Conservation (phyloP, 92 coral and sea anemone genomes). For the Zoanthus gigantus region DNA sequence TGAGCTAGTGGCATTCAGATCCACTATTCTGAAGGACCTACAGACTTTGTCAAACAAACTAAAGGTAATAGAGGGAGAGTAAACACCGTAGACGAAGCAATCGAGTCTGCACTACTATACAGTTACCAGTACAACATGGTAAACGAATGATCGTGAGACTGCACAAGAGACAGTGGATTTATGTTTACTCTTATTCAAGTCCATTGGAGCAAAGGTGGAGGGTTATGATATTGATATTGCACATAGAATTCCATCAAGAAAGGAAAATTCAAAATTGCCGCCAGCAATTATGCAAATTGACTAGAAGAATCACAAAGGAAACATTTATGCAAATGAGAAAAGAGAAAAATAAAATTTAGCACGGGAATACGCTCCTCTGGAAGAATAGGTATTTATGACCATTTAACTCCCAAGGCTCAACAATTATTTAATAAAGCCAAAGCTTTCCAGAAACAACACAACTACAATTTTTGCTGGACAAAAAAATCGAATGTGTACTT, state of each 20-base stretch:
- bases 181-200: slow-evolving; percentile 35
- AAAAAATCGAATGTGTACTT: slow-evolving; percentile 14
- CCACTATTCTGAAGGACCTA: neutral
- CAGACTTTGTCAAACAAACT: slow-evolving; percentile 25
- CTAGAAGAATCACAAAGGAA: neutral
- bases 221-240: slow-evolving; percentile 42
- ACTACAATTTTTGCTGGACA: slow-evolving; percentile 51
- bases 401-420: slow-evolving; percentile 45
- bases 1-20: neutral
- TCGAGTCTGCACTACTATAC: slow-evolving; percentile 37
- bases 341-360: no score
- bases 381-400: slow-evolving; percentile 45
- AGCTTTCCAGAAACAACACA: slow-evolving; percentile 33
- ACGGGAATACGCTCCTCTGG: neutral
- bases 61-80: slow-evolving; percentile 29
- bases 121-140: slow-evolving; percentile 42
- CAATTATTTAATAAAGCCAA: slow-evolving; percentile 43
- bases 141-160: slow-evolving; percentile 25
- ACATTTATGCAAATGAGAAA: no score
- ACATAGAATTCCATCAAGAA: slow-evolving; percentile 40
- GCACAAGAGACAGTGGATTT: slow-evolving; percentile 32
- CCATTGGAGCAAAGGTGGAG: slow-evolving; percentile 32
- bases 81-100: slow-evolving; percentile 42
- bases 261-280: no score
- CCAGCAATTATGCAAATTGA: neutral